A percentile compares a stretch with the other conserved stretches of the same genome.
Evolutionary conservation across 2,797 vertebrate species (phyloP).

Genomic region (Phrynocephalus guinanensis): DNA sequence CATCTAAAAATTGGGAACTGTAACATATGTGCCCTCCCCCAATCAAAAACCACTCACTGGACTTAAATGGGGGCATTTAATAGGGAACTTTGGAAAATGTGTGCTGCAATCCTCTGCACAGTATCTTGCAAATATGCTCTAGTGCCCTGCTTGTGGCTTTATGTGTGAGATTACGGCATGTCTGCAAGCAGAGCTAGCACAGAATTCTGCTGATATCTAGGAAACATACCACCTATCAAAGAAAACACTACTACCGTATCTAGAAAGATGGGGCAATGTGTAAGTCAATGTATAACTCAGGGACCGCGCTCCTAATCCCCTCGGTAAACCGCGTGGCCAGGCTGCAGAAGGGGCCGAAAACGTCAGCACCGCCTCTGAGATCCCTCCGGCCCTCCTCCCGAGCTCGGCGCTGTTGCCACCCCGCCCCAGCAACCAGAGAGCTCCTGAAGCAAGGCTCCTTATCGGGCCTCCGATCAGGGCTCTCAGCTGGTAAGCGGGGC

Average conservation of each 20-base stretch:
- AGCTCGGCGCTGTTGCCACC: no score
- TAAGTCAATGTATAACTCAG: neutral
- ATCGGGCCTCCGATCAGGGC: no score
- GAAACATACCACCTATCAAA: neutral
- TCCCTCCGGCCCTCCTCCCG: no score
- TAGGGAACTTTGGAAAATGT: neutral
- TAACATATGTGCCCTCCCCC: neutral
- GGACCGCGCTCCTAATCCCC: no score
- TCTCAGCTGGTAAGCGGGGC: no score
- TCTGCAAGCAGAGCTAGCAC: neutral
- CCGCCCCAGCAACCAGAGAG: no score
- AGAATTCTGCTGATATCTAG: neutral
- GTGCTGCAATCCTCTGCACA: neutral
- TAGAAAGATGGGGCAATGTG: neutral
- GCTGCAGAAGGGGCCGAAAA: no score
- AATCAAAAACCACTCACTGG: neutral
- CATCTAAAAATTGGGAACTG: neutral
- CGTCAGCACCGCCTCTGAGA: no score
- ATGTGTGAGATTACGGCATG: neutral
- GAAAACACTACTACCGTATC: neutral
- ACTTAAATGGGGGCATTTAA: neutral
- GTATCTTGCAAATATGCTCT: neutral
- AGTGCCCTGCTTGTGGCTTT: neutral
- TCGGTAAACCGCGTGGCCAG: no score
- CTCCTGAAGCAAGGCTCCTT: no score